Evolutionary conservation across 2,797 vertebrate genomes (phyloP), one percentile per base, ranked within the genome.

Genomic region (Avahi laniger): DNA sequence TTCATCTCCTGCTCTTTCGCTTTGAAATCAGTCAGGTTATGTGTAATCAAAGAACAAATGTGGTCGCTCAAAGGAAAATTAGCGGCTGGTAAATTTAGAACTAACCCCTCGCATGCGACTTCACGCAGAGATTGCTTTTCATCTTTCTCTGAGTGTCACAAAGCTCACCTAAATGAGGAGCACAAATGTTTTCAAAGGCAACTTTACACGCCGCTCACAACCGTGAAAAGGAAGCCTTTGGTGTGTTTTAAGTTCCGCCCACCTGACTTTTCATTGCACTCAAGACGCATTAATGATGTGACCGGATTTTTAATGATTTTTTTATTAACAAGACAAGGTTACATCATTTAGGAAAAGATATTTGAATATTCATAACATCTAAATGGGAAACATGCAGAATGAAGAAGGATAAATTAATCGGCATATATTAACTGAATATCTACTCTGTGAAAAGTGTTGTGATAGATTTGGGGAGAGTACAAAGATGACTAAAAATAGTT

Each of bases 1-100:
- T 94, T 96, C 80, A 97, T 97, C 96, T 94, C 76, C 82, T 38
- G 93, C 72, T 97, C 75, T 93, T 97, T 94, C 75, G 80, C 97
- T 97, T 98, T 98, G 97, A 98, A 97, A 96, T 97, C 97, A 95
- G 96, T 94, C 90, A 96, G 96, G 94, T 97, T 97, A 94, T 87
- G 61, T 93, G 91, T 96, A 98, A 98, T 97, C 97, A 97, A 97
- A 97, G 95, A 96, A 96, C 54, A 97, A 97, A 96, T 97, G 94
- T 46, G 93, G 96, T 84, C 81, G 78, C 93, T 97, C 96, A 97
- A 96, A 96, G 95, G 96, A 97, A 81, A 81, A 97, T 97, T 97
- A 97, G 96, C 57, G 69, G 67, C 61, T 92, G 95, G 91, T 94
- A 97, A 97, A 98, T 97, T 97, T 97, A 98, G 95, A 97, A 91